Evolutionary conservation across 2,113 vertebrate genomes (phyloP), one percentile per base, ranked within the genome.

Genomic region (Melospiza melodia): DNA sequence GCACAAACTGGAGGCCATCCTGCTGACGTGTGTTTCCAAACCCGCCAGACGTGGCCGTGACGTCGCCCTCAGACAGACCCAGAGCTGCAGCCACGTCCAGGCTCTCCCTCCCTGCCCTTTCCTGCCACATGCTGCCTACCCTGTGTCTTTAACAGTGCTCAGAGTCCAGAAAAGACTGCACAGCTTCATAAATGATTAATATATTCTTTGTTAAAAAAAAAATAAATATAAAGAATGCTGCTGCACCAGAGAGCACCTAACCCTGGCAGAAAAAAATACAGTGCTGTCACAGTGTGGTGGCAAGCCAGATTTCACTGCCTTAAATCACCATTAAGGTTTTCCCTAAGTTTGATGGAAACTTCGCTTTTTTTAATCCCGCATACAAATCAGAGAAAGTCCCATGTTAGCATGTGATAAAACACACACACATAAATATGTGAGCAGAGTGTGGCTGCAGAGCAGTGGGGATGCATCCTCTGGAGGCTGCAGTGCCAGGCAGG

Each of bases 261-360:
- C 90, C 87, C 90, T 22, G 30, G 91, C 82, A 94, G 80, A 92
- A 97, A 90, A 97, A 97, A 94, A 96, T 97, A 95, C 76, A 89
- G 80, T 11, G 55, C 76, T 97, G 94, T 96, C 96, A 92, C 57
- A 86, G 12, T 58, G 90, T 76, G 86, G 63, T 95, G 94, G 95
- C 72, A 91, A 96, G 95, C 65, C 74, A 87, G 95, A 86, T 94
- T 92, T 94, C 82, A 72, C 59, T 79, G 94, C 61, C n/a, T 87
- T 96, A 97, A 97, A 97, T 97, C 97, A 97, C 81, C 90, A 90
- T 87, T 92, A 96, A 95, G 90, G n/a, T 75, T 88, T 83, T 93
- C 91, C 19, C 7, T 62, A 92, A 89, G 88, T 94, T 52, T 87
- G 92, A 97, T 81, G 84, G 92, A 92, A 94, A 89, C 77, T 95